Conservation (phyloP, 2,888 invertebrate genomes). For the Synergus laeviventris region DNA sequence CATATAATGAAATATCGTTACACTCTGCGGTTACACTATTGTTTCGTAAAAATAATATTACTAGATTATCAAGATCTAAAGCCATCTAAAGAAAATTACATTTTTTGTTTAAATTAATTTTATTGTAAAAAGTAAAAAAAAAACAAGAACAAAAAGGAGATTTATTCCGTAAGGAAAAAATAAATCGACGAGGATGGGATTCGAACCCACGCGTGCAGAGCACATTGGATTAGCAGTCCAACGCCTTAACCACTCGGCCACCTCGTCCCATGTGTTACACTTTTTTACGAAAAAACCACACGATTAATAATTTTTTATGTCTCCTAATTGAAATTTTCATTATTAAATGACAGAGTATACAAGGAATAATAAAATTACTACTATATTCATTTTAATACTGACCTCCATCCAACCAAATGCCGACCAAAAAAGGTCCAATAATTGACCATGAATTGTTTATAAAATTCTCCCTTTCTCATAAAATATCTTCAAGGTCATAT, state of each 20-base stretch:
- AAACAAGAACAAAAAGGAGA: background rate
- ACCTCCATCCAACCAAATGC: too few relatives aligned
- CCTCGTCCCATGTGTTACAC: conserved; percentile 67
- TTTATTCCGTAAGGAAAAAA: background rate
- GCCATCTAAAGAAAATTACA: too few relatives aligned
- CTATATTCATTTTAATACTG: too few relatives aligned
- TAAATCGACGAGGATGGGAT: conserved; percentile 76
- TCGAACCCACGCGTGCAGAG: conserved; percentile 77
- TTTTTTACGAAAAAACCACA: background rate
- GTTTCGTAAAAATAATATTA: too few relatives aligned
- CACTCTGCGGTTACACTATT: too few relatives aligned
- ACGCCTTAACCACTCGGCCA: conserved; percentile 77
- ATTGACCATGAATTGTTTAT: too few relatives aligned
- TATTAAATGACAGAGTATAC: background rate
- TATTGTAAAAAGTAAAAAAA: background rate
- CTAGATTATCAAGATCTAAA: too few relatives aligned
- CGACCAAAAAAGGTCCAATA: too few relatives aligned
- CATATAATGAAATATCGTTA: too few relatives aligned
- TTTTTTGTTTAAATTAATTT: background rate
- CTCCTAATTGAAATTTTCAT: background rate
- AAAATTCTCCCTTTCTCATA: too few relatives aligned
- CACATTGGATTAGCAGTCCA: conserved; percentile 77
- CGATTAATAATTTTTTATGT: background rate
- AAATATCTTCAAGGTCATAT: too few relatives aligned
- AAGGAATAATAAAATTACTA: background rate